phyloP scores from a whole-genome alignment of 2,113 vertebrate species.

The Apeltes quadracus region DNA sequence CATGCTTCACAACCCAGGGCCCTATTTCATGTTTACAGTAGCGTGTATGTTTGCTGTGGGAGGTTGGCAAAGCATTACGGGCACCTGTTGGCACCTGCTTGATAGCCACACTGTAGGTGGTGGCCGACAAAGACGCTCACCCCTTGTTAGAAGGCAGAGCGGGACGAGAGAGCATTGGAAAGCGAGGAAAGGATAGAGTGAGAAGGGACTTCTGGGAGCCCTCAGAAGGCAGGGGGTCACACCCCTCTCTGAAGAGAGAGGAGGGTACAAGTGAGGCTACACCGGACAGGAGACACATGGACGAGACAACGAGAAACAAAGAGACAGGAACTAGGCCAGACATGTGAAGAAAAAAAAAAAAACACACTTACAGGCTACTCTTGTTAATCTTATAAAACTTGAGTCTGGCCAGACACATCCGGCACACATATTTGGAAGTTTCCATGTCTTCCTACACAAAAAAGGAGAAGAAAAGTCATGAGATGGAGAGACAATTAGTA shows the following conservation, averaged over 20 bases:
- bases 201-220: slow-evolving; percentile 89
- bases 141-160: slow-evolving; percentile 88
- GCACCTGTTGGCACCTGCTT: slow-evolving; percentile 38
- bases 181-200: slow-evolving; percentile 90
- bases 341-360: slow-evolving; percentile 18
- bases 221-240: slow-evolving; percentile 85
- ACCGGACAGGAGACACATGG: slow-evolving; percentile 52
- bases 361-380: slow-evolving; percentile 90
- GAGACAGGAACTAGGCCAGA: slow-evolving; percentile 54
- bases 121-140: slow-evolving; percentile 83
- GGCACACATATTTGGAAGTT: slow-evolving; percentile 98
- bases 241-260: slow-evolving; percentile 86
- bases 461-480: slow-evolving; percentile 30
- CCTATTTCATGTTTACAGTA: slow-evolving; percentile 8
- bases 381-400: slow-evolving; percentile 98
- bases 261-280: slow-evolving; percentile 63
- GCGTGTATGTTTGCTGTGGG: slow-evolving; percentile 4
- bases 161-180: slow-evolving; percentile 91
- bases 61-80: not conserved
- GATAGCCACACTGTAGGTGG: slow-evolving; percentile 40
- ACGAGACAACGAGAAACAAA: slow-evolving; percentile 45
- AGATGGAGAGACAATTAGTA: slow-evolving; percentile 16
- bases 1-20: not conserved
- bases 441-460: slow-evolving; percentile 95
- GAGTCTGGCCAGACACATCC: slow-evolving; percentile 95